phyloP scores from a whole-genome alignment of 2,888 invertebrate genomes.

The Tiliacea aurago region DNA sequence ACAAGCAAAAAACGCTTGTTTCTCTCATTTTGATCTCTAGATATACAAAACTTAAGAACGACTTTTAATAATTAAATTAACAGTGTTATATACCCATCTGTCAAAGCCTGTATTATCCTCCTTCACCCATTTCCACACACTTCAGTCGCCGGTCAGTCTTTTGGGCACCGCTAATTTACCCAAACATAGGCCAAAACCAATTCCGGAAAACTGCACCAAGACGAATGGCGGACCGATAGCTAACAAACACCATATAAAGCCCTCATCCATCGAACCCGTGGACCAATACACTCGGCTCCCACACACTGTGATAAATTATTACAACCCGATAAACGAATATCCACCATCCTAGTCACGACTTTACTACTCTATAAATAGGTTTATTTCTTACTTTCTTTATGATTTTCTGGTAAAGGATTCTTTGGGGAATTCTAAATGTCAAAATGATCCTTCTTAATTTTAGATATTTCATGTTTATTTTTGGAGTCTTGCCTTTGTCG shows the following conservation, averaged over 20 bases:
- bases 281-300: conserved; percentile 43
- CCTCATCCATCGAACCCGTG: conserved; percentile 40
- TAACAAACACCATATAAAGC: conserved; percentile 45
- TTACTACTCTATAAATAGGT: not conserved
- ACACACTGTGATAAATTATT: conserved; percentile 45
- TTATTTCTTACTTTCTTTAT: conserved; percentile 1
- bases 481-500: not conserved
- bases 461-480: not conserved
- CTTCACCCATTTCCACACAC: not conserved
- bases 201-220: conserved; percentile 27
- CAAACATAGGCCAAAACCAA: not conserved
- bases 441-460: not conserved
- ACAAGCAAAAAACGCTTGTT: not conserved
- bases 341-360: conserved; percentile 4
- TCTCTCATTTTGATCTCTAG: not conserved
- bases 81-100: not conserved
- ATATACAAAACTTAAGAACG: not conserved
- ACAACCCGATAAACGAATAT: conserved; percentile 23
- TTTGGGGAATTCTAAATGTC: not conserved
- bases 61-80: not conserved
- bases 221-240: conserved; percentile 26
- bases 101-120: not conserved
- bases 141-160: not conserved
- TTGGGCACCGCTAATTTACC: not conserved
- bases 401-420: not conserved